A percentile compares a stretch with the other conserved stretches of the same genome.
These are phyloP conservation scores for Drosophila albomicans DNA, from an alignment of 1,140 invertebrate genomes.

Conservation along the genomic window DNA sequence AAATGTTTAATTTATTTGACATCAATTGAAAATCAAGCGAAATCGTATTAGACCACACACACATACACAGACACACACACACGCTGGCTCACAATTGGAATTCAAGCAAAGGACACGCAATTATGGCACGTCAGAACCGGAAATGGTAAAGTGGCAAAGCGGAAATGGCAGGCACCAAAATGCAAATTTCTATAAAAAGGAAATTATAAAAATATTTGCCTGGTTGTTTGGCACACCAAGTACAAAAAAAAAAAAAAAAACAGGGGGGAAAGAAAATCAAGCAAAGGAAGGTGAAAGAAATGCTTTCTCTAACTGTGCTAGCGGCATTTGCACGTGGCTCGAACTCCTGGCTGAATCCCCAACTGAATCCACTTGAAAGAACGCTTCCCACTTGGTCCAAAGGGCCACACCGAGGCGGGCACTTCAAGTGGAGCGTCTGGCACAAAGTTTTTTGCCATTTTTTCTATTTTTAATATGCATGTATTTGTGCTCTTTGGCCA, in stretches of 20 bases:
- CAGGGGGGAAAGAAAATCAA: no score
- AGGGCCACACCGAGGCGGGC: slow-evolving; percentile 37
- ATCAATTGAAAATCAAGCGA: slow-evolving; percentile 59
- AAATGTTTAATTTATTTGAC: slow-evolving; percentile 60
- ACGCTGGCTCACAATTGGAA: slow-evolving; percentile 1
- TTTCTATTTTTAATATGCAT: background rate
- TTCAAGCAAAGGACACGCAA: slow-evolving; percentile 47
- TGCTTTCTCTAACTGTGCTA: slow-evolving; percentile 35
- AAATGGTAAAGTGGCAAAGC: slow-evolving; percentile 78
- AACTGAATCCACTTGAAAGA: slow-evolving; percentile 59
- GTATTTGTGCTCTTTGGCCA: slow-evolving; percentile 22
- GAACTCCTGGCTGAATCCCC: slow-evolving; percentile 49
- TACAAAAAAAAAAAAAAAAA: slow-evolving; percentile 1
- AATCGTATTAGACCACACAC: slow-evolving; percentile 42
- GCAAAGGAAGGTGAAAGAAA: slow-evolving; percentile 35
- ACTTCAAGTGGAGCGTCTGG: slow-evolving; percentile 71
- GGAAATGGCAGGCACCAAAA: slow-evolving; percentile 69
- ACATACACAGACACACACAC: background rate
- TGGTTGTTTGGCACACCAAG: slow-evolving; percentile 17
- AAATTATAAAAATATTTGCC: slow-evolving; percentile 78
- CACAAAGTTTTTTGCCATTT: slow-evolving; percentile 43
- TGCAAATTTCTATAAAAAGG: slow-evolving; percentile 71
- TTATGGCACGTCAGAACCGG: slow-evolving; percentile 72
- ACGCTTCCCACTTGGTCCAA: slow-evolving; percentile 48
- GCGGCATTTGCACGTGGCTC: slow-evolving; percentile 65